Conservation (phyloP, 2,888 invertebrate genomes). For the Aethes cnicana region DNA sequence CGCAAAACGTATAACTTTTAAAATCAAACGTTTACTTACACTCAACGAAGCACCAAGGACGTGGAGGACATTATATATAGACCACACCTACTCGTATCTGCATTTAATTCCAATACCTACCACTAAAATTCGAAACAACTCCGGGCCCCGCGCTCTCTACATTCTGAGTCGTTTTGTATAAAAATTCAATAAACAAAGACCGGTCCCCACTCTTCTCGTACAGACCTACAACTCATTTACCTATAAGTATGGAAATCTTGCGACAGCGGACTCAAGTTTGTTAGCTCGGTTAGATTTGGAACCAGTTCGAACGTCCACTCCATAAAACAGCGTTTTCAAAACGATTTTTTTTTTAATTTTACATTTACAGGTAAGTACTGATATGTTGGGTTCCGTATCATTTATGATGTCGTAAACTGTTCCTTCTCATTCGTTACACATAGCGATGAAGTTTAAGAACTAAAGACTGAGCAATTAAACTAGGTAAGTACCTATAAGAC, state of each 20-base stretch:
- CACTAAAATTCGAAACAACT: not conserved
- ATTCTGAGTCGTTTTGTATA: slow-evolving; percentile 33
- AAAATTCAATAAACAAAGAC: slow-evolving; percentile 56
- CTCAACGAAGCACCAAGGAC: no score
- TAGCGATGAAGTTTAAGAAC: no score
- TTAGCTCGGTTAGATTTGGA: slow-evolving; percentile 35
- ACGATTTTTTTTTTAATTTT: slow-evolving; percentile 22
- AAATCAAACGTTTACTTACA: no score
- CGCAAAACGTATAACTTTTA: no score
- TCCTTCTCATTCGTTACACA: no score
- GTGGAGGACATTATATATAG: no score
- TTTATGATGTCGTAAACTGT: no score
- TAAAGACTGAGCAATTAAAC: no score
- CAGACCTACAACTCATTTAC: slow-evolving; percentile 59
- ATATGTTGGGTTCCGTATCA: slow-evolving; percentile 24
- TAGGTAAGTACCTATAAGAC: no score
- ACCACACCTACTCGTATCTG: no score
- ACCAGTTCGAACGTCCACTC: slow-evolving; percentile 35
- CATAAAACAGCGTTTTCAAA: slow-evolving; percentile 35
- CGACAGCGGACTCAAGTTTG: slow-evolving; percentile 38
- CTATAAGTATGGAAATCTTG: slow-evolving; percentile 59
- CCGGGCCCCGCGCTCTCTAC: not conserved
- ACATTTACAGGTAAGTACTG: slow-evolving; percentile 12
- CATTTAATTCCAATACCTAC: not conserved
- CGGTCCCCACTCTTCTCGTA: slow-evolving; percentile 48